Conservation (phyloP, 2,113 vertebrate genomes). For the Excalfactoria chinensis region DNA sequence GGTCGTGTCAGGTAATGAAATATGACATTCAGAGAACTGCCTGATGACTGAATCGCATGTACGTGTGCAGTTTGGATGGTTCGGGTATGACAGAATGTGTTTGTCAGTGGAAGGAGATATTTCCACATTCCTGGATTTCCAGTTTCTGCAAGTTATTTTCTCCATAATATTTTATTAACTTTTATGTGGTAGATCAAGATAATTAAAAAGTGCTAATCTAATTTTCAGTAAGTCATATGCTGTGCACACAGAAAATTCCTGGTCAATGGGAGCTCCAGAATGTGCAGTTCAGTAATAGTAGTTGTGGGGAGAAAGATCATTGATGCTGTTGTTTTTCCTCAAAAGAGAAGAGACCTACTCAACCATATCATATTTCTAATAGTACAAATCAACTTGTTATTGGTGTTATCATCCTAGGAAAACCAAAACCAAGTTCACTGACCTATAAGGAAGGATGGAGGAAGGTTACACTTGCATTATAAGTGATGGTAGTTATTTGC, state of each 20-base stretch:
- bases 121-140: not conserved
- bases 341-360: not conserved
- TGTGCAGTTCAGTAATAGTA: not conserved
- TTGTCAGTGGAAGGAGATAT: not conserved
- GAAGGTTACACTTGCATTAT: not conserved
- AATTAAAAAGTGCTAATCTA: not conserved
- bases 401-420: not conserved
- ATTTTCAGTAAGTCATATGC: not conserved
- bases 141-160: not conserved
- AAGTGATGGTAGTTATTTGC: not conserved
- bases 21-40: not conserved
- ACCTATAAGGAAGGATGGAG: not conserved
- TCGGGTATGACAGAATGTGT: not conserved
- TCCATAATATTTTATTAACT: not conserved
- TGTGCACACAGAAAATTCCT: not conserved
- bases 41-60: not conserved
- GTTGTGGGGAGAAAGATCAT: not conserved
- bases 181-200: not conserved
- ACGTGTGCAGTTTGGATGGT: not conserved
- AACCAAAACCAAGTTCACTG: not conserved
- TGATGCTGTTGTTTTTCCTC: not conserved
- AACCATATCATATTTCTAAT: slow-evolving; percentile 10
- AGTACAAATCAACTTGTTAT: not conserved
- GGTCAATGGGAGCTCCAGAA: not conserved
- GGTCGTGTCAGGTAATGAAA: not conserved